These are phyloP conservation scores for Rhizoglyphus robini DNA, from an alignment of 1,140 invertebrate species.

Conservation along the genomic window DNA sequence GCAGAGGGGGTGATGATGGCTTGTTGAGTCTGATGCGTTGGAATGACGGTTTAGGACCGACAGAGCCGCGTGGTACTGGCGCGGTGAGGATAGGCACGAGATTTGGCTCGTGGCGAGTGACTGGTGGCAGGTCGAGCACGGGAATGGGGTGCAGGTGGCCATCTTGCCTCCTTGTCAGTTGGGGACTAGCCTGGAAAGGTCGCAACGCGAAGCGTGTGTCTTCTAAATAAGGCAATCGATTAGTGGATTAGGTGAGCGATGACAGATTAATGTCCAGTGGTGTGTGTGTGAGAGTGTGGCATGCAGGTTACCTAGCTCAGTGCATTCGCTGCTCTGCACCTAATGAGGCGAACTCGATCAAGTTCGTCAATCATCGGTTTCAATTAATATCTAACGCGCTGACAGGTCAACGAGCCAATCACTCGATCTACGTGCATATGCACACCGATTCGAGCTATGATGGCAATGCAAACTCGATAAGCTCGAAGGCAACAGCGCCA, in stretches of 20 bases:
- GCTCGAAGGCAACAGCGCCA: no score
- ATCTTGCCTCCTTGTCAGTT: not conserved
- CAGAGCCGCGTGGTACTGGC: not conserved
- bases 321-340: no score
- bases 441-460: no score
- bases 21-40: constrained; percentile 15
- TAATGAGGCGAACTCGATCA: not conserved
- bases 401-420: constrained; percentile 4
- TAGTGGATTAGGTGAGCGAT: not conserved
- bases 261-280: not conserved
- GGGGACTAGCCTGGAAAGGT: constrained; percentile 13
- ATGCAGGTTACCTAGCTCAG: no score
- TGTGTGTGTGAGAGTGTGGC: no score
- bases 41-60: constrained; percentile 2
- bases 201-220: not conserved
- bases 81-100: not conserved
- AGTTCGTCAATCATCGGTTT: constrained; percentile 11
- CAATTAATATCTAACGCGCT: constrained; percentile 3
- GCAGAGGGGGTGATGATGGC: not conserved
- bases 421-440: no score
- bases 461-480: no score
- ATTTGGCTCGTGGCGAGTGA: not conserved
- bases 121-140: not conserved
- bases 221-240: not conserved
- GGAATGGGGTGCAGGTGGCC: not conserved